Evolutionary conservation across 1,140 invertebrate genomes (phyloP).

Genomic region (Philotrypesis tridentata): DNA sequence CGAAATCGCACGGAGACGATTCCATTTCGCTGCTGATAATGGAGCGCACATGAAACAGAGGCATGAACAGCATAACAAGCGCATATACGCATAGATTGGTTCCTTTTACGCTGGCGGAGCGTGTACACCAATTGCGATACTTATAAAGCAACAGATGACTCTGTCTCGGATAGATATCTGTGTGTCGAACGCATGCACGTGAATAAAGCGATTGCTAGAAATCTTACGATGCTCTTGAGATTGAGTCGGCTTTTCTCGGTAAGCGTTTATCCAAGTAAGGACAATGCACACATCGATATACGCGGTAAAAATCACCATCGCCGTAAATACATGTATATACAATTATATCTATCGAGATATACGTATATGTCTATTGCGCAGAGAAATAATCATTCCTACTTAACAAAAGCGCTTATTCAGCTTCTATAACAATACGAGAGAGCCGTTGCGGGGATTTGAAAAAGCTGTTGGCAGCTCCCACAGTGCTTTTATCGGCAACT

Average conservation of each 20-base stretch:
- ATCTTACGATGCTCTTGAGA: not conserved
- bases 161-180: not conserved
- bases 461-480: too few relatives aligned
- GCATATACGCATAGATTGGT: too few relatives aligned
- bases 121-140: not conserved
- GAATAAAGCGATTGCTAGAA: not conserved
- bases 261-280: not conserved
- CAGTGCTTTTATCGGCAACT: too few relatives aligned
- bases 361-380: not conserved
- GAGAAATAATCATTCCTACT: not conserved
- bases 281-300: not conserved
- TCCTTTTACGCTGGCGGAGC: not conserved
- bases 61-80: too few relatives aligned
- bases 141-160: not conserved
- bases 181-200: not conserved
- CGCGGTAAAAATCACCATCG: constrained; percentile 1
- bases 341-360: too few relatives aligned
- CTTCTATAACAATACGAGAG: too few relatives aligned
- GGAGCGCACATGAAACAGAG: not conserved
- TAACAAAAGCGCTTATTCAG: not conserved
- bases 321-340: not conserved
- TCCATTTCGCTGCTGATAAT: not conserved
- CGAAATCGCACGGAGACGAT: not conserved
- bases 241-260: not conserved
- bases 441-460: too few relatives aligned